Evolutionary conservation across 2,113 vertebrate genomes (phyloP).

Genomic region (Bufo bufo): DNA sequence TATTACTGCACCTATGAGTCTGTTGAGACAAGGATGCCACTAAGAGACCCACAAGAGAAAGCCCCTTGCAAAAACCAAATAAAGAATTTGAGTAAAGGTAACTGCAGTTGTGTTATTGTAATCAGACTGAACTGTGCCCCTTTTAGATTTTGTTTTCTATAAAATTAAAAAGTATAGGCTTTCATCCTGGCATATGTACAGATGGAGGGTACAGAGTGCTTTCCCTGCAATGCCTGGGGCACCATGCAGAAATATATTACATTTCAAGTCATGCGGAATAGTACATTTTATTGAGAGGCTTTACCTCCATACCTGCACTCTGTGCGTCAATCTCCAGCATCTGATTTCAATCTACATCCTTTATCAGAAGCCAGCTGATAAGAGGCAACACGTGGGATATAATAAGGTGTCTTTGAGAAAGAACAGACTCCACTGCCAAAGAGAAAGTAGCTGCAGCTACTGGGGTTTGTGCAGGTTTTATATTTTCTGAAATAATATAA

Average conservation of each 20-base stretch:
- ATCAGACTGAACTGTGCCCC: too few species aligned
- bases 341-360: constrained; percentile 47
- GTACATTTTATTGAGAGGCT: constrained; percentile 39
- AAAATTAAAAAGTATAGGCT: neutral
- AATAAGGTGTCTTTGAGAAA: constrained; percentile 47
- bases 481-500: constrained; percentile 18
- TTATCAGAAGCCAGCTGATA: constrained; percentile 48
- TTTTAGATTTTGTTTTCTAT: neutral
- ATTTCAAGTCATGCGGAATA: constrained; percentile 18
- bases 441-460: constrained; percentile 46
- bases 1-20: too few species aligned
- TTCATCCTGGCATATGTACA: neutral
- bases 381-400: constrained; percentile 41
- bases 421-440: constrained; percentile 21
- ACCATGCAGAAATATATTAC: constrained; percentile 31
- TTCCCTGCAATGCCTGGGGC: neutral
- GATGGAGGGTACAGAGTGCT: neutral
- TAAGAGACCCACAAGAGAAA: too few species aligned
- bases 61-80: too few species aligned
- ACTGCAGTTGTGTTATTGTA: too few species aligned
- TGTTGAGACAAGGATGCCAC: too few species aligned
- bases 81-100: too few species aligned
- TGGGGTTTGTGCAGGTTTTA: neutral
- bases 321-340: constrained; percentile 44
- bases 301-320: constrained; percentile 20